Percentiles rank a stretch among this genome's conserved stretches.
phyloP scores from a whole-genome alignment of 2,797 vertebrate species.

The Gymnoscopelus microlampas region DNA sequence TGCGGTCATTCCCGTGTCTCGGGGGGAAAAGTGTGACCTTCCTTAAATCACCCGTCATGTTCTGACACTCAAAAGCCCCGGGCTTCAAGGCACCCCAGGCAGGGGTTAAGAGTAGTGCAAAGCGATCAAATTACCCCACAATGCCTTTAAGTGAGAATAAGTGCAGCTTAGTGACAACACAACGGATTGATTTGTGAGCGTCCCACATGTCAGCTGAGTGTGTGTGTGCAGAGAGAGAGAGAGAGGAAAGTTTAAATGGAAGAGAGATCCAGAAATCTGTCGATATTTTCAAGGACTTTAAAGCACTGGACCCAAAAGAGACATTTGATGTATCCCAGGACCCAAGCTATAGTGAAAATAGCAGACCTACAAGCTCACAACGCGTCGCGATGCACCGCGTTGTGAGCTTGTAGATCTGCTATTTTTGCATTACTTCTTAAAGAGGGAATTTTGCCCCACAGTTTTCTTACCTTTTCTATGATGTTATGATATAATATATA shows the following conservation, averaged over 20 bases:
- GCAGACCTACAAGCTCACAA: no score
- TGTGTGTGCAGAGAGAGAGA: constrained; percentile 9
- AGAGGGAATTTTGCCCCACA: no score
- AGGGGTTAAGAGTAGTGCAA: constrained; percentile 36
- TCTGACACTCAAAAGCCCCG: constrained; percentile 66
- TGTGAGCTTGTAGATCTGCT: no score
- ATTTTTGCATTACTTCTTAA: no score
- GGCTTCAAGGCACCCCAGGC: constrained; percentile 34
- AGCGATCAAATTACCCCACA: constrained; percentile 46
- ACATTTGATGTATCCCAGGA: no score
- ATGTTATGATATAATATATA: no score
- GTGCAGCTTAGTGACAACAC: constrained; percentile 7
- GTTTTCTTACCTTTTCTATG: no score
- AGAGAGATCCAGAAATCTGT: constrained; percentile 16
- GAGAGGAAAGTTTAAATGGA: constrained; percentile 9
- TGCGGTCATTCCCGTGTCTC: constrained; percentile 54
- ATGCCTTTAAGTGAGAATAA: constrained; percentile 5
- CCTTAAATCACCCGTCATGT: constrained; percentile 56
- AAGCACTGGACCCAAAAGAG: no score
- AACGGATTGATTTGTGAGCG: constrained; percentile 12
- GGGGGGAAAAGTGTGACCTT: constrained; percentile 62
- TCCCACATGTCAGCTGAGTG: background rate
- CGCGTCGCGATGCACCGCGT: no score
- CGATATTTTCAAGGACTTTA: no score
- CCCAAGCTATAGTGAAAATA: no score